phyloP scores from a whole-genome alignment of 64 coral and sea anemone genomes.

The Montipora capricornis region DNA sequence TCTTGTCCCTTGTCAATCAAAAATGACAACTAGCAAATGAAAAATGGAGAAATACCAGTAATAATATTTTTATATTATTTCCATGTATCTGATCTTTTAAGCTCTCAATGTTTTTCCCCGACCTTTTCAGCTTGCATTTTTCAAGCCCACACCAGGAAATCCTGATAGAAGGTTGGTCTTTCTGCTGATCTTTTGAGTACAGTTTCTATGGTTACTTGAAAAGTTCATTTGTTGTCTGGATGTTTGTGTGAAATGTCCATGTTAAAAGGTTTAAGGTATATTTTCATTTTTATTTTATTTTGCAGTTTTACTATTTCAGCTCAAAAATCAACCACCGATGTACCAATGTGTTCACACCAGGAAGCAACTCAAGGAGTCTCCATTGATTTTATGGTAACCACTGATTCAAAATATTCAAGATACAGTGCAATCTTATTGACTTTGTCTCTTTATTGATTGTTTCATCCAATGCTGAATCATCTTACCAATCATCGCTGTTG shows the following conservation, averaged over 20 bases:
- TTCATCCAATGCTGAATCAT: too few relatives aligned
- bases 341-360: conserved; percentile 84
- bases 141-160: conserved; percentile 69
- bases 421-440: too few relatives aligned
- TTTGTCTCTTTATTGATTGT: too few relatives aligned
- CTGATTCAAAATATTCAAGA: background rate
- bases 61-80: too few relatives aligned
- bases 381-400: conserved; percentile 73
- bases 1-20: too few relatives aligned
- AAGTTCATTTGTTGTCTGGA: background rate
- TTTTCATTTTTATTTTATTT: background rate
- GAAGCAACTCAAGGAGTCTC: conserved; percentile 80
- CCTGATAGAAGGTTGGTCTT: conserved; percentile 70
- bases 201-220: background rate
- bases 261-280: background rate
- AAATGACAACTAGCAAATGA: too few relatives aligned
- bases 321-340: conserved; percentile 84
- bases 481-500: too few relatives aligned
- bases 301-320: conserved; percentile 79
- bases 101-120: too few relatives aligned
- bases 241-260: background rate
- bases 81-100: too few relatives aligned
- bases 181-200: background rate
- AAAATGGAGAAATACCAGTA: too few relatives aligned
- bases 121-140: conserved; percentile 63